phyloP scores from a whole-genome alignment of 30 jellyfish, hydroid and myxozoan genomes.

The Phacellophora camtschatica region DNA sequence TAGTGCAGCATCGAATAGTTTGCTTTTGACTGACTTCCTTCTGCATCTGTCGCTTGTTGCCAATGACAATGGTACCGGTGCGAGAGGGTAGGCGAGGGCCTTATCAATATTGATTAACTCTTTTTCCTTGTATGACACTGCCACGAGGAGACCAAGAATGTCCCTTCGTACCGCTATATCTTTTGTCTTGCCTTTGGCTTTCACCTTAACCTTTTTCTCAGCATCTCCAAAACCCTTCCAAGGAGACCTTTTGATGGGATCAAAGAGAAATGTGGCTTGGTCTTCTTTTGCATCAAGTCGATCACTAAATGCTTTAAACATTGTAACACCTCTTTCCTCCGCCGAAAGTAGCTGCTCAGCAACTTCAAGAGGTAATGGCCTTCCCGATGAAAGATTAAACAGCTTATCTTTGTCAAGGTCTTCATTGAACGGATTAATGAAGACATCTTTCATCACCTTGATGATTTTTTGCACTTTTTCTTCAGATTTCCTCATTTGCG shows the following conservation, averaged over 20 bases:
- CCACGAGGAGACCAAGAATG: slow-evolving; percentile 2
- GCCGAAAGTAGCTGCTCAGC: slow-evolving; percentile 25
- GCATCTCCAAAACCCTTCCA: not conserved
- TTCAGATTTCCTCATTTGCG: no score
- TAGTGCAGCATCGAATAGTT: not conserved
- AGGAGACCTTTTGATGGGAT: slow-evolving; percentile 5
- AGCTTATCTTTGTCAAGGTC: no score
- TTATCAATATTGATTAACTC: not conserved
- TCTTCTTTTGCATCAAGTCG: no score
- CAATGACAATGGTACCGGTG: not conserved
- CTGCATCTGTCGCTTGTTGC: not conserved
- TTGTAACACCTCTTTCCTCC: slow-evolving; percentile 14
- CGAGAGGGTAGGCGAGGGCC: not conserved
- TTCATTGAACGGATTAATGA: no score
- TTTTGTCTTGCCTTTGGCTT: not conserved
- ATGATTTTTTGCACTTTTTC: no score
- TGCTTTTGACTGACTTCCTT: not conserved
- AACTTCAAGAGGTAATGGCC: slow-evolving; percentile 25
- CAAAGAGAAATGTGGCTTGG: not conserved
- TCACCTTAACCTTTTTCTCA: not conserved
- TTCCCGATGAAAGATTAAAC: slow-evolving; percentile 1
- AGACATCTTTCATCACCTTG: no score
- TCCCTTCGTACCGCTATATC: not conserved
- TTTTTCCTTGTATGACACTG: not conserved
- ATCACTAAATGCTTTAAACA: slow-evolving; percentile 9